A percentile compares a stretch with the other conserved stretches of the same genome.
Conservation (phyloP, 2,797 vertebrate species). For the Pteronotus mesoamericanus region DNA sequence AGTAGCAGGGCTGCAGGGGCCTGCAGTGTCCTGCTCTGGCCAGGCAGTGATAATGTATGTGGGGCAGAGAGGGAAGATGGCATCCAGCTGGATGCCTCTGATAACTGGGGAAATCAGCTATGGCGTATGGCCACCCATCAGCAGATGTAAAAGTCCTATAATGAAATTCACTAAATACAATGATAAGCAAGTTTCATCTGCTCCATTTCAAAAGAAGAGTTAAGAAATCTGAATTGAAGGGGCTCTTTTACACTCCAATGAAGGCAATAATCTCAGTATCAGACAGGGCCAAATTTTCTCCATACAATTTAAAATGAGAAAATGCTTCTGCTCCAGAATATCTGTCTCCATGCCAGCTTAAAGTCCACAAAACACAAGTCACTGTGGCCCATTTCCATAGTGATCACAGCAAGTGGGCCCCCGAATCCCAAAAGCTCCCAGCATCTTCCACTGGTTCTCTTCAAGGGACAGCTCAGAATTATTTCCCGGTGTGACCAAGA, state of each 20-base stretch:
- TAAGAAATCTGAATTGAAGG: slow-evolving; percentile 57
- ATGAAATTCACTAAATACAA: slow-evolving; percentile 62
- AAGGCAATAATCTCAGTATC: slow-evolving; percentile 65
- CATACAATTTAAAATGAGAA: slow-evolving; percentile 48
- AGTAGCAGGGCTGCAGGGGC: background rate
- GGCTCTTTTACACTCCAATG: slow-evolving; percentile 52
- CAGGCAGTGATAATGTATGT: background rate
- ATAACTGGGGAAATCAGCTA: slow-evolving; percentile 59
- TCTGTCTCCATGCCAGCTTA: slow-evolving; percentile 18
- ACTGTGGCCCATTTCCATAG: slow-evolving; percentile 9
- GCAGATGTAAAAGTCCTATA: slow-evolving; percentile 46
- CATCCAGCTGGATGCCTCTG: slow-evolving; percentile 41
- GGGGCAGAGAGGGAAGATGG: background rate
- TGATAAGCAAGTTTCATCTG: slow-evolving; percentile 69
- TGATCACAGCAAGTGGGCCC: background rate
- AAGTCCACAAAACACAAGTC: background rate
- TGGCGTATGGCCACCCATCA: slow-evolving; percentile 37
- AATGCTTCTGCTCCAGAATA: slow-evolving; percentile 38
- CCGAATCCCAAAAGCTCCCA: background rate
- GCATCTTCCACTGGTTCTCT: background rate
- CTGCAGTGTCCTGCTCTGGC: background rate
- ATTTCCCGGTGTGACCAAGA: background rate
- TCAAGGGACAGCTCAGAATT: background rate
- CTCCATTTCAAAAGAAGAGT: slow-evolving; percentile 62
- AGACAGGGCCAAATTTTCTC: slow-evolving; percentile 50